Evolutionary conservation across 2,113 vertebrate species (phyloP).

Genomic region (Lonchura striata): DNA sequence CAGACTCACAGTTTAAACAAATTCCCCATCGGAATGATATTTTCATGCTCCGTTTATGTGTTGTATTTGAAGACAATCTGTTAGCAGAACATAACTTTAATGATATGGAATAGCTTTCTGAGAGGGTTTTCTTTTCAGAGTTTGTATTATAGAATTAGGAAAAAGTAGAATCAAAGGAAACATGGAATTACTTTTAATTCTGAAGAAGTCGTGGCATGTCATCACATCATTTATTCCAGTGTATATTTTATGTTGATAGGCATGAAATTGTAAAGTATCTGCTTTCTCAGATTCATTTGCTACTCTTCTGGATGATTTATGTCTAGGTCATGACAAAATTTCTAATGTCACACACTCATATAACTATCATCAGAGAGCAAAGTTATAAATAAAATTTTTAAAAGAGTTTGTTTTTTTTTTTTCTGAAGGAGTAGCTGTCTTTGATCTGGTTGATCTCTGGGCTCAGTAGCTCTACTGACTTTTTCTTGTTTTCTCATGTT

Average conservation of each 20-base stretch:
- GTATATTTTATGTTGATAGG: neutral
- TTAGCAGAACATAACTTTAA: neutral
- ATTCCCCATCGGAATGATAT: neutral
- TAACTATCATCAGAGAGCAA: neutral
- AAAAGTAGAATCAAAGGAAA: neutral
- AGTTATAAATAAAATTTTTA: neutral
- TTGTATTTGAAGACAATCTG: neutral
- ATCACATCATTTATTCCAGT: neutral
- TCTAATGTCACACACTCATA: neutral
- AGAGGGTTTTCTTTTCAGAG: neutral
- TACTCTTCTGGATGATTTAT: neutral
- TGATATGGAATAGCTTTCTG: neutral
- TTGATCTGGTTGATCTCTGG: neutral
- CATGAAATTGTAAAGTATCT: neutral
- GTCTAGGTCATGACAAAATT: neutral
- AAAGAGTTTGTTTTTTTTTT: neutral
- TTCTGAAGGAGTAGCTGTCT: neutral
- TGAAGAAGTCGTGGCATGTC: neutral
- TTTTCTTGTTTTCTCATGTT: neutral
- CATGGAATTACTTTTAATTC: neutral
- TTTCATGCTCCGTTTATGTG: neutral
- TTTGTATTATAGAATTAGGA: neutral
- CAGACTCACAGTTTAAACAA: neutral
- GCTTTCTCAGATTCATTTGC: neutral
- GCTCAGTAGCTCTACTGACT: neutral